A percentile compares a stretch with the other conserved stretches of the same genome.
Conservation (phyloP, 2,113 vertebrate genomes). For the Hydrolagus affinis region DNA sequence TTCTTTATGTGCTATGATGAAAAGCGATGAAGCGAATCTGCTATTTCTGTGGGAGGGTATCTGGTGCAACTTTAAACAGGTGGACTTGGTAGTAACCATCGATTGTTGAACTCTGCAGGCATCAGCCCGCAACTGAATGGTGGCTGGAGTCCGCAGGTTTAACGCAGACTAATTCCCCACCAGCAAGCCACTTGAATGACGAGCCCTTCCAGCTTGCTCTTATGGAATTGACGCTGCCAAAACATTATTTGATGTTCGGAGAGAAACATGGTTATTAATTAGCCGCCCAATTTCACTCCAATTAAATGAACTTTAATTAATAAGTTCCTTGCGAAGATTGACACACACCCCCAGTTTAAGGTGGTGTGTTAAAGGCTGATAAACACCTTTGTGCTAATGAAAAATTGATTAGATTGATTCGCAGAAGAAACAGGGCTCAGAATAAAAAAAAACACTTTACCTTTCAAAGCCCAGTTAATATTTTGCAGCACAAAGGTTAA, state of each 20-base stretch:
- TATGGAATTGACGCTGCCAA: background rate
- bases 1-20: background rate
- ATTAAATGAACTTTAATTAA: slow-evolving; percentile 99
- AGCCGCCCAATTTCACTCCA: slow-evolving; percentile 80
- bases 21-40: background rate
- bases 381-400: slow-evolving; percentile 98
- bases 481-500: slow-evolving; percentile 57
- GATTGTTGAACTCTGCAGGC: background rate
- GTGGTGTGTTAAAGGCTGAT: slow-evolving; percentile 88
- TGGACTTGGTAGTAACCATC: background rate
- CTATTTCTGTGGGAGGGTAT: background rate
- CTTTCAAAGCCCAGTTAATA: slow-evolving; percentile 42
- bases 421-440: slow-evolving; percentile 58
- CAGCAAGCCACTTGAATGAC: background rate
- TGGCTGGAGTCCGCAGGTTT: background rate
- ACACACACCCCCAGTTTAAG: slow-evolving; percentile 71
- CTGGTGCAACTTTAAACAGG: background rate
- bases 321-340: slow-evolving; percentile 83
- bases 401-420: slow-evolving; percentile 96
- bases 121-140: background rate
- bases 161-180: background rate
- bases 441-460: slow-evolving; percentile 47
- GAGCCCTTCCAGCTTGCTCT: background rate
- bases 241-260: slow-evolving; percentile 12
- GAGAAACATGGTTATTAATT: slow-evolving; percentile 79